Evolutionary conservation across 2,113 vertebrate genomes (phyloP).

Genomic region (Turnix velox): DNA sequence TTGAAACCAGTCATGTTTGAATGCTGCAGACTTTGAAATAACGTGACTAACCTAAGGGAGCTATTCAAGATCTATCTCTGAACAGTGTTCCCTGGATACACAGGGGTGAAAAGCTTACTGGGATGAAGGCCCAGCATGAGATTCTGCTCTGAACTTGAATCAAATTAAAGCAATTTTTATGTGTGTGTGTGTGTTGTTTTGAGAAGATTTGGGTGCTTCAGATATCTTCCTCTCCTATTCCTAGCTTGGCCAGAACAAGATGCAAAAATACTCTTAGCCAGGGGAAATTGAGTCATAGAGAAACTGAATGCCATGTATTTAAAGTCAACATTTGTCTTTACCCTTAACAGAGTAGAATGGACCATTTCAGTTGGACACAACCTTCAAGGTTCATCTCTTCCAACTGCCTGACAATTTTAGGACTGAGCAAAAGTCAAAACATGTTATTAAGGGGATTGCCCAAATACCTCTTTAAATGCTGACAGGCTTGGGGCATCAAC

Average conservation of each 20-base stretch:
- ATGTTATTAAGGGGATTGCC: neutral
- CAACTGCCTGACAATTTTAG: neutral
- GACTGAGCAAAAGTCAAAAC: neutral
- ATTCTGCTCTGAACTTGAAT: conserved; percentile 32
- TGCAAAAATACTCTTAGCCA: neutral
- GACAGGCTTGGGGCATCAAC: neutral
- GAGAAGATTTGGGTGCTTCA: neutral
- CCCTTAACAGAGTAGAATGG: neutral
- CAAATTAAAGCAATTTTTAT: neutral
- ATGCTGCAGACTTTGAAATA: conserved; percentile 54
- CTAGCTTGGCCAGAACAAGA: neutral
- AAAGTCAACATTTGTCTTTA: neutral
- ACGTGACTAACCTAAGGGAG: conserved; percentile 6
- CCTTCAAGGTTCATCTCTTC: neutral
- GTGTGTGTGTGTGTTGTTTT: neutral
- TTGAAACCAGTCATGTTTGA: conserved; percentile 59
- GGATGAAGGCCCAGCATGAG: conserved; percentile 53
- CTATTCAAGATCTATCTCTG: neutral
- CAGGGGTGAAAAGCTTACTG: conserved; percentile 32
- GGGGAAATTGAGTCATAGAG: neutral
- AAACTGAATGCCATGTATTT: neutral
- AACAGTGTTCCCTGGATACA: conserved; percentile 8
- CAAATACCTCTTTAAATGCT: neutral
- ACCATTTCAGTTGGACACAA: neutral
- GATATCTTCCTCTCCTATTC: neutral